Percentiles rank a stretch among this genome's conserved stretches.
These are phyloP conservation scores for Colaptes auratus DNA, from an alignment of 2,113 vertebrate species.

Conservation along the genomic window DNA sequence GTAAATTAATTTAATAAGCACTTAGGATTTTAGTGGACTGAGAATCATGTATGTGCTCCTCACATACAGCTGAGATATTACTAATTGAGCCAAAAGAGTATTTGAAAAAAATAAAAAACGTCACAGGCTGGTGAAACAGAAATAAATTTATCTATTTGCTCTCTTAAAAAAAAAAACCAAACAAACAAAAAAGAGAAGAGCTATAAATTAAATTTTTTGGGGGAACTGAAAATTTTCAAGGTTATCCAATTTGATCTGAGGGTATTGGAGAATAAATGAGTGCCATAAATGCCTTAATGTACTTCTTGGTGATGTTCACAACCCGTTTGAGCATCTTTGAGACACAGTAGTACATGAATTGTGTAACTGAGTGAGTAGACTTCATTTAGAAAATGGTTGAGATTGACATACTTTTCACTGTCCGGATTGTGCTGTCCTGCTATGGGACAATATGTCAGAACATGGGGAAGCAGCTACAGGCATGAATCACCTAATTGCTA, in stretches of 20 bases:
- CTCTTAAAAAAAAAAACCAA: neutral
- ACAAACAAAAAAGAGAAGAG: neutral
- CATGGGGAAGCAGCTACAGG: neutral
- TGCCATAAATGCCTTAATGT: neutral
- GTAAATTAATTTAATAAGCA: neutral
- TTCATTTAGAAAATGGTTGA: neutral
- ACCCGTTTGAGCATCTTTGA: neutral
- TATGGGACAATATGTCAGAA: neutral
- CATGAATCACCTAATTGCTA: neutral
- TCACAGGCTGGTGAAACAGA: neutral
- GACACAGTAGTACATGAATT: neutral
- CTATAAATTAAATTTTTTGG: neutral
- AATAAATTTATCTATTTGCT: neutral
- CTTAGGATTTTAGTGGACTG: neutral
- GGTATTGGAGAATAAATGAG: neutral
- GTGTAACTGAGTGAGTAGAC: neutral
- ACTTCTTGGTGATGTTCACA: neutral
- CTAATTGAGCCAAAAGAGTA: neutral
- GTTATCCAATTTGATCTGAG: neutral
- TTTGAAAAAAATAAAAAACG: neutral
- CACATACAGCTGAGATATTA: neutral
- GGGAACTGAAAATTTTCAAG: neutral
- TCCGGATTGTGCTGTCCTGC: neutral
- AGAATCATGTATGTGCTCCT: neutral
- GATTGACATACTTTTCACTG: neutral